These are phyloP conservation scores for Bostrychus sinensis DNA, from an alignment of 2,113 vertebrate species.

Conservation along the genomic window DNA sequence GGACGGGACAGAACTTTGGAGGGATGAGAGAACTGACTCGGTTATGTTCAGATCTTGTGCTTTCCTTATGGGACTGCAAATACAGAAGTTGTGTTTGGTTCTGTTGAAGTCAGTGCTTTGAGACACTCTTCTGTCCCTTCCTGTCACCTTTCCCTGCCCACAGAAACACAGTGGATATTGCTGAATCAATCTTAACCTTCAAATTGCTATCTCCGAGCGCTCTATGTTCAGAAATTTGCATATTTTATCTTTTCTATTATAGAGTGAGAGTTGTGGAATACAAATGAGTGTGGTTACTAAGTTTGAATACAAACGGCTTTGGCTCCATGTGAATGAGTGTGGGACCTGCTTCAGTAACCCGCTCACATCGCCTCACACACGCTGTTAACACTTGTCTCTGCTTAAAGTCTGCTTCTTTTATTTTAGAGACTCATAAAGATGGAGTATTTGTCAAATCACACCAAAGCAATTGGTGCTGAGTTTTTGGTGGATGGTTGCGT, in stretches of 20 bases:
- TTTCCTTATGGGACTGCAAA: not conserved
- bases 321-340: constrained; percentile 33
- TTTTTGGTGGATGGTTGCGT: not conserved
- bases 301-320: constrained; percentile 42
- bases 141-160: constrained; percentile 19
- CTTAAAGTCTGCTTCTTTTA: constrained; percentile 29
- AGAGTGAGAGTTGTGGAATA: constrained; percentile 58
- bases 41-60: not conserved
- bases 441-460: not conserved
- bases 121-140: constrained; percentile 33
- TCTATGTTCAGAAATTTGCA: constrained; percentile 55
- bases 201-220: constrained; percentile 51
- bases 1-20: not conserved
- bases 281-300: constrained; percentile 45
- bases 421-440: not conserved
- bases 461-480: not conserved
- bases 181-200: constrained; percentile 63
- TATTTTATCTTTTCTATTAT: constrained; percentile 69
- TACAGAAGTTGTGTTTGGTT: constrained; percentile 21
- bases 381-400: constrained; percentile 27
- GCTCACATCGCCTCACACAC: constrained; percentile 17
- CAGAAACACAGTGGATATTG: constrained; percentile 52
- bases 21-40: not conserved
- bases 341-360: not conserved
- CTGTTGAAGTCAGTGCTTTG: constrained; percentile 25